Conservation (phyloP, 2,797 vertebrate genomes). For the Enteromius thamalakanensis region DNA sequence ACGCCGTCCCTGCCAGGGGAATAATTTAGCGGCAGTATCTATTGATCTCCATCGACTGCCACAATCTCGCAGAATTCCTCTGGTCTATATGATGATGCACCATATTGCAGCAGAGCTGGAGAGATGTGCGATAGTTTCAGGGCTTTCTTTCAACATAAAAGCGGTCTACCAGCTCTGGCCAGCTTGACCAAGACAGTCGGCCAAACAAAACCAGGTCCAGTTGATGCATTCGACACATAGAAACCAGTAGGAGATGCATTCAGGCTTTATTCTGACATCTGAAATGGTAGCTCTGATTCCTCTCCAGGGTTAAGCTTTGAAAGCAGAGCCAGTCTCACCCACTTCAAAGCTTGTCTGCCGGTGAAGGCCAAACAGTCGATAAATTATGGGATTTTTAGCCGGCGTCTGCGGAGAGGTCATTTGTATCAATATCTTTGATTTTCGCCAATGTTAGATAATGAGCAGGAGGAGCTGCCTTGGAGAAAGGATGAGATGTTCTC, state of each 20-base stretch:
- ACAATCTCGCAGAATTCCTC: slow-evolving; percentile 28
- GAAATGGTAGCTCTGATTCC: slow-evolving; percentile 31
- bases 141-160: slow-evolving; percentile 8
- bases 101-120: slow-evolving; percentile 23
- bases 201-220: background rate
- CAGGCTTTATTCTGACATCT: slow-evolving; percentile 17
- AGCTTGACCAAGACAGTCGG: background rate
- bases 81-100: slow-evolving; percentile 25
- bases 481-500: slow-evolving; percentile 62
- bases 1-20: slow-evolving; percentile 37
- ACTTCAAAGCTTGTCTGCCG: slow-evolving; percentile 55
- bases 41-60: slow-evolving; percentile 53
- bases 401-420: slow-evolving; percentile 60
- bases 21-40: slow-evolving; percentile 48
- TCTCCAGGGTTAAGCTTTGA: slow-evolving; percentile 53
- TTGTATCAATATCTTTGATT: slow-evolving; percentile 75
- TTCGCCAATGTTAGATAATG: slow-evolving; percentile 66
- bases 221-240: background rate
- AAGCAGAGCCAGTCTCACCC: slow-evolving; percentile 48
- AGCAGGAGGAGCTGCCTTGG: slow-evolving; percentile 52
- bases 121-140: background rate
- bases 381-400: slow-evolving; percentile 58
- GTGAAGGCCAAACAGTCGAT: slow-evolving; percentile 60
- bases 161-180: background rate
- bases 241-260: background rate